These are phyloP conservation scores for Numenius phaeopus DNA, from an alignment of 2,797 vertebrate species.

Conservation along the genomic window DNA sequence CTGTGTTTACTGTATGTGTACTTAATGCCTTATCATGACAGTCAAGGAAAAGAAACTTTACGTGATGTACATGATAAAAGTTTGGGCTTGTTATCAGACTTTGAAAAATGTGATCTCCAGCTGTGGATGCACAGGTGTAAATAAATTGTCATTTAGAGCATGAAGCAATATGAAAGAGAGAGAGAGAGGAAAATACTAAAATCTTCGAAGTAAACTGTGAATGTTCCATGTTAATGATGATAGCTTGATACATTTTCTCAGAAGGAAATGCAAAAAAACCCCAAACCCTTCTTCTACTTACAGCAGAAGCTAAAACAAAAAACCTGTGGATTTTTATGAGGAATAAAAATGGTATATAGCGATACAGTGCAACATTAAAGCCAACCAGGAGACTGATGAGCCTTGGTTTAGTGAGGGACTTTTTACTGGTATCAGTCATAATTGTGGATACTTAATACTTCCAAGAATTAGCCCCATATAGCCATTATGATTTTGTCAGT, in stretches of 20 bases:
- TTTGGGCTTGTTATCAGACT: background rate
- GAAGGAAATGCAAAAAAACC: background rate
- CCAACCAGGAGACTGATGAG: background rate
- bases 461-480: background rate
- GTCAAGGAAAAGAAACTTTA: background rate
- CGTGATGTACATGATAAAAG: background rate
- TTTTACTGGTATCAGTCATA: background rate
- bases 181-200: background rate
- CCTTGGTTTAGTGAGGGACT: background rate
- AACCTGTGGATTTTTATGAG: background rate
- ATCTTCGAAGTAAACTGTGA: background rate
- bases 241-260: background rate
- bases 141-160: background rate
- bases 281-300: background rate
- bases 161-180: background rate
- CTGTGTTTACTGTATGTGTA: background rate
- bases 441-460: background rate
- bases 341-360: background rate
- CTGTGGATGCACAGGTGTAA: background rate
- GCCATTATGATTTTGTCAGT: background rate
- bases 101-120: background rate
- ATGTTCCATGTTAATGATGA: background rate
- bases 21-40: background rate
- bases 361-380: background rate
- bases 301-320: background rate